A percentile compares a stretch with the other conserved stretches of the same genome.
phyloP scores from a whole-genome alignment of 2,113 vertebrate genomes.

The Charadrius vociferus region DNA sequence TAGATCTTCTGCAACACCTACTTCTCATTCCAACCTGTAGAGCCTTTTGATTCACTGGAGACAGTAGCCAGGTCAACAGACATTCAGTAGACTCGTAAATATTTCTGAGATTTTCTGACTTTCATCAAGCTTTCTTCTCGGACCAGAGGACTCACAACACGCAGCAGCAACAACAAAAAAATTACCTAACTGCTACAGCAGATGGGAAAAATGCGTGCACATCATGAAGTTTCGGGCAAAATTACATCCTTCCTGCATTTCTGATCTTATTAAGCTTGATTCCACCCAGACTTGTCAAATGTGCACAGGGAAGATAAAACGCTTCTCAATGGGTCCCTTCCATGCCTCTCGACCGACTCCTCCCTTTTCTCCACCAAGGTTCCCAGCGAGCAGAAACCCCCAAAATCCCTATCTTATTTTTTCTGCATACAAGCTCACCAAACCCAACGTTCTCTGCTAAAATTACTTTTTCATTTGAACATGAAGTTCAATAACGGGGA shows the following conservation, averaged over 20 bases:
- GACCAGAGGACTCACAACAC: background rate
- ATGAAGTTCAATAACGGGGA: background rate
- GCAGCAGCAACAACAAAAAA: background rate
- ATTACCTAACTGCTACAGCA: background rate
- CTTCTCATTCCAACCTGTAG: background rate
- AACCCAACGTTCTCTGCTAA: background rate
- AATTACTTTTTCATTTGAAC: background rate
- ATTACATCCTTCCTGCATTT: background rate
- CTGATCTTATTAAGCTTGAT: background rate
- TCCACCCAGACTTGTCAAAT: background rate
- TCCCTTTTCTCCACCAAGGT: background rate
- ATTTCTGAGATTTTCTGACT: background rate
- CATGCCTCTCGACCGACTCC: background rate
- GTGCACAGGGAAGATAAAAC: background rate
- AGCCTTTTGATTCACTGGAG: background rate
- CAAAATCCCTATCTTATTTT: background rate
- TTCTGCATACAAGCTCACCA: background rate
- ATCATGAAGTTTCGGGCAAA: background rate
- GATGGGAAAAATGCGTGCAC: background rate
- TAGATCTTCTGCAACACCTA: background rate
- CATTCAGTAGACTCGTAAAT: background rate
- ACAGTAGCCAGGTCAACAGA: background rate
- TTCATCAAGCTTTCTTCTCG: background rate
- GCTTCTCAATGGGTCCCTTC: background rate
- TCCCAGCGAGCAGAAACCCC: background rate